Base-by-base conservation (phyloP, 2,888 invertebrate species). In the Ditylenchus weischeri region DNA sequence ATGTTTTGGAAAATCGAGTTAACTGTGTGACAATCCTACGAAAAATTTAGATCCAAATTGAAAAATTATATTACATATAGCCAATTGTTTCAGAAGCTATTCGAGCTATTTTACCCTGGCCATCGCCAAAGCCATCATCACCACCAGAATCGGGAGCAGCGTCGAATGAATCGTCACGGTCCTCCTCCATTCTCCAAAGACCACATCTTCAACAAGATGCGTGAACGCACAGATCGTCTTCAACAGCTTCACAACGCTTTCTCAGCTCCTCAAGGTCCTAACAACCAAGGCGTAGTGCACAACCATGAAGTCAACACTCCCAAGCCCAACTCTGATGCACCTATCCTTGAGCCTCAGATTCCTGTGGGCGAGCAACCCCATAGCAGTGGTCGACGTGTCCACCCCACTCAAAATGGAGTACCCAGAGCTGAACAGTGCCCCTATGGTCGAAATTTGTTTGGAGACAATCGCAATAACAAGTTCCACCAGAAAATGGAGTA, bases 401-500 rank as follows among this genome's bases (percentile, higher is more conserved):
- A 43, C 15, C 43, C 43, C 8, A 43, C 43, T 43, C 43, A 43
- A 15, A 43, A 43, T 43, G 43, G 43, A 43, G 43, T 43, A n/a
- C 54, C 54, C 10, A 54, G n/a, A 23, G 54, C 54, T 54, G 54
- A 43, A 15, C 43, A 15, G 1, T 43, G 43, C 43, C 43, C 43
- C 1, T 43, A 43, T 43, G 43, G 43, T 15, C 11, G 43, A 43
- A 43, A 13, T 13, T 10, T 43, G 43, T 15, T 43, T 43, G 43
- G 43, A 15, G 43, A 43, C 13, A 43, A 43, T 29, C 29, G 29
- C 43, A 43, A 43, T 8, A 43, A 43, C 13, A 38, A 50, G 21
- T 54, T 54, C 29, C 54, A 54, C 23, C 54, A 54, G 54, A 54
- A 51, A 18, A 68, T 69, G 57, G 65, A 70, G 21, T 71, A 65